Conservation (phyloP, 2,113 vertebrate species). For the Haemorhous mexicanus region DNA sequence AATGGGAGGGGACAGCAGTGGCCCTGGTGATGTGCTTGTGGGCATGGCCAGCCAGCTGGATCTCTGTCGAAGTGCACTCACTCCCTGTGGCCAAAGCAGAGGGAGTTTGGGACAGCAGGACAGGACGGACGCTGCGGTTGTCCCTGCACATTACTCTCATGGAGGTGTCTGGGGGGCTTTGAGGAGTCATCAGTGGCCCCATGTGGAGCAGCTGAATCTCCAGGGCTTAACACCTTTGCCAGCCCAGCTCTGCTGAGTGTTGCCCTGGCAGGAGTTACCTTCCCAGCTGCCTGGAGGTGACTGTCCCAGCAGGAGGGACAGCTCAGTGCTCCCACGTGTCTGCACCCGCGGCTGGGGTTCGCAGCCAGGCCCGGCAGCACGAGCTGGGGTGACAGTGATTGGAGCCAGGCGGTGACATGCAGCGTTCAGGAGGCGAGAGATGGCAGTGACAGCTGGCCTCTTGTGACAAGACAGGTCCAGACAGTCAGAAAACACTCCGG, state of each 20-base stretch:
- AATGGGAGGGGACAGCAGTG: background rate
- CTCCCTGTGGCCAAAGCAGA: background rate
- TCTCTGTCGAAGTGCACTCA: background rate
- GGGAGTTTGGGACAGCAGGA: background rate
- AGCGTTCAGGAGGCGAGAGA: background rate
- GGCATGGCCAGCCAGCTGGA: fast-evolving
- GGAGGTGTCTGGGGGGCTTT: background rate
- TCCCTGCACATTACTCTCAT: fast-evolving
- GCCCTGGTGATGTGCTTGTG: background rate
- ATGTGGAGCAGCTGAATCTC: background rate
- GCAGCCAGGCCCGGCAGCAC: background rate
- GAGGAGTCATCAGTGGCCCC: background rate
- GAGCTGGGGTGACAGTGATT: background rate
- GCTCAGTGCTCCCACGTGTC: background rate
- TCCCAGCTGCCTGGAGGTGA: background rate
- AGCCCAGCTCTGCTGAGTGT: background rate
- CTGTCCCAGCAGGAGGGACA: background rate
- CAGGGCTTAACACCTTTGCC: background rate
- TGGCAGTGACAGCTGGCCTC: background rate
- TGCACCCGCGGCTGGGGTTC: fast-evolving
- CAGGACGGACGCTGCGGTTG: background rate
- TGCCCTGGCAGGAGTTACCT: background rate
- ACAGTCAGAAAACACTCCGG: background rate
- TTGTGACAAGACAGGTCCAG: background rate
- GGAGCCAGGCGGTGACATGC: background rate